Conservation (phyloP, 2,888 invertebrate species). For the Acronicta alni region DNA sequence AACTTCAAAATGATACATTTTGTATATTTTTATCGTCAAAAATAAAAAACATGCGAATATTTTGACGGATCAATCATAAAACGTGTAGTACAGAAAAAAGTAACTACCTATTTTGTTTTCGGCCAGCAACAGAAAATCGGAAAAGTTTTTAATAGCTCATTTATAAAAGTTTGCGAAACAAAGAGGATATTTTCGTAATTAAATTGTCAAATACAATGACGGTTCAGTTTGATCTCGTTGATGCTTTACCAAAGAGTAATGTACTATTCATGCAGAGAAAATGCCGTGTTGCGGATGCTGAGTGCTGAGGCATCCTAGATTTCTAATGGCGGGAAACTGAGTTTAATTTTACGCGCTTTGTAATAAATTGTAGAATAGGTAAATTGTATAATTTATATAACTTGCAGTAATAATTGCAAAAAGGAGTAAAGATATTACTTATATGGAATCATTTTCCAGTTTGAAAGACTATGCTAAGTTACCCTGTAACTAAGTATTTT, state of each 20-base stretch:
- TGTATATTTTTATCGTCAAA: no score
- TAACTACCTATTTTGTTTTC: not conserved
- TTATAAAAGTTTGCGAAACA: not conserved
- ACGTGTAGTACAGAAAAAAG: not conserved
- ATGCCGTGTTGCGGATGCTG: constrained; percentile 46
- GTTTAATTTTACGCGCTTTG: constrained; percentile 47
- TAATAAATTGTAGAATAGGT: constrained; percentile 26
- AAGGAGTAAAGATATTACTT: not conserved
- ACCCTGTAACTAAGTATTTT: no score
- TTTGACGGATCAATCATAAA: constrained; percentile 2
- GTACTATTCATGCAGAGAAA: constrained; percentile 57
- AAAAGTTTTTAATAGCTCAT: not conserved
- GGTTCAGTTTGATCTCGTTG: not conserved
- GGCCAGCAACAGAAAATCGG: not conserved
- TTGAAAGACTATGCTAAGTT: no score
- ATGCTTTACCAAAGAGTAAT: constrained; percentile 40
- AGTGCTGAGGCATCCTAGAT: constrained; percentile 55
- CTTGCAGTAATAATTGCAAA: not conserved
- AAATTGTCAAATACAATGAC: constrained; percentile 17
- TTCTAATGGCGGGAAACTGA: constrained; percentile 61
- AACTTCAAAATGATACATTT: no score
- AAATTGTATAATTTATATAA: not conserved
- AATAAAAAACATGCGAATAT: not conserved
- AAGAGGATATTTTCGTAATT: not conserved
- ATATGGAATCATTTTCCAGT: no score